Conservation (phyloP, 2,113 vertebrate species). For the Notiomystis cincta region DNA sequence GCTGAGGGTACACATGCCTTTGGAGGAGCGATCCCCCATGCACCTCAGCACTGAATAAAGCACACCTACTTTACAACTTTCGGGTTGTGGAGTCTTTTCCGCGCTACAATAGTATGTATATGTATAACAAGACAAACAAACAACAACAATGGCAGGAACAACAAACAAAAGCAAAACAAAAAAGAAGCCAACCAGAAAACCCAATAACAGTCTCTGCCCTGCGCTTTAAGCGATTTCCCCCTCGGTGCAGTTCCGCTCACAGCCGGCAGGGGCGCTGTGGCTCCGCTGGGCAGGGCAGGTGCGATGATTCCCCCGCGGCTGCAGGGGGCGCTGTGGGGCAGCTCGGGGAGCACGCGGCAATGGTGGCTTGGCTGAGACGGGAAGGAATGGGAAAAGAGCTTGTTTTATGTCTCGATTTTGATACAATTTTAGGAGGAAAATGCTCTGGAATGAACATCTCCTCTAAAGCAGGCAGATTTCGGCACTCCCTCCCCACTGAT, state of each 20-base stretch:
- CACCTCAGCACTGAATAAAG: no score
- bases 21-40: no score
- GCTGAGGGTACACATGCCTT: no score
- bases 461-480: no score
- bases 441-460: neutral
- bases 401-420: neutral
- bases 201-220: no score
- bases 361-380: accelerated
- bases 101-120: no score
- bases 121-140: neutral
- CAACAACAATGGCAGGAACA: neutral
- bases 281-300: neutral
- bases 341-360: accelerated
- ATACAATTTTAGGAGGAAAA: neutral
- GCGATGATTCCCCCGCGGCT: neutral
- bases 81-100: no score
- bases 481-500: accelerated
- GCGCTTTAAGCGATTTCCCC: neutral
- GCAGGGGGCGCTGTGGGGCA: neutral
- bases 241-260: no score
- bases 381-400: neutral
- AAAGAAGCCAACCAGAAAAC: neutral
- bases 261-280: neutral
- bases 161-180: neutral
- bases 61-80: no score